phyloP scores from a whole-genome alignment of 2,888 invertebrate species.

The Thymelicus lineola region DNA sequence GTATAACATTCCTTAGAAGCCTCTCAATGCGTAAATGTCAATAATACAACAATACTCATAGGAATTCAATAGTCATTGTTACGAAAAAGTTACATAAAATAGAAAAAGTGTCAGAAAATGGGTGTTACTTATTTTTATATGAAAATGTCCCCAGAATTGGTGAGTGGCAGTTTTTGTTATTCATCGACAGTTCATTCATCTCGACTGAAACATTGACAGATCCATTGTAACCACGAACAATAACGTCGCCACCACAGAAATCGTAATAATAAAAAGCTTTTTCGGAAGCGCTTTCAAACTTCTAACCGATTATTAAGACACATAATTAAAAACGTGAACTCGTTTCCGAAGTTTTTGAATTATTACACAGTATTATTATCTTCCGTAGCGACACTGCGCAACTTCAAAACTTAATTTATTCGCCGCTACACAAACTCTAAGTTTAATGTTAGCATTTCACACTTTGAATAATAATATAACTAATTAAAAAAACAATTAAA shows the following conservation, averaged over 20 bases:
- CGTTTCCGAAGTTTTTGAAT: slow-evolving; percentile 35
- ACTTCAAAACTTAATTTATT: slow-evolving; percentile 37
- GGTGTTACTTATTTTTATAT: slow-evolving; percentile 47
- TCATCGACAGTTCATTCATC: slow-evolving; percentile 74
- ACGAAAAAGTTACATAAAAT: slow-evolving; percentile 27
- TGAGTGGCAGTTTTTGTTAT: slow-evolving; percentile 54
- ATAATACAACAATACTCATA: slow-evolving; percentile 18
- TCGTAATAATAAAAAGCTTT: slow-evolving; percentile 54
- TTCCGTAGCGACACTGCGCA: slow-evolving; percentile 25
- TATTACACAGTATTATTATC: slow-evolving; percentile 35
- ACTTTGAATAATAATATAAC: slow-evolving; percentile 1
- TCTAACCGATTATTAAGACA: slow-evolving; percentile 39
- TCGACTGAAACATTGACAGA: slow-evolving; percentile 78
- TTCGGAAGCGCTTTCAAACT: slow-evolving; percentile 36
- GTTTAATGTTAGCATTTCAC: slow-evolving; percentile 23
- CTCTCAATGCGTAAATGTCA: slow-evolving; percentile 2
- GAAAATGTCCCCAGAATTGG: slow-evolving; percentile 52
- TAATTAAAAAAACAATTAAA: not conserved
- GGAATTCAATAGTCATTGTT: slow-evolving; percentile 12
- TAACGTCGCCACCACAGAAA: slow-evolving; percentile 62
- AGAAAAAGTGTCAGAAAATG: slow-evolving; percentile 41
- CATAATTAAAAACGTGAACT: slow-evolving; percentile 38
- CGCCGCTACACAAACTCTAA: slow-evolving; percentile 26
- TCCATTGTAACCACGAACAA: slow-evolving; percentile 76
- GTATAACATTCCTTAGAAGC: not conserved